phyloP scores from a whole-genome alignment of 2,888 invertebrate genomes.

The Volucella zonaria region DNA sequence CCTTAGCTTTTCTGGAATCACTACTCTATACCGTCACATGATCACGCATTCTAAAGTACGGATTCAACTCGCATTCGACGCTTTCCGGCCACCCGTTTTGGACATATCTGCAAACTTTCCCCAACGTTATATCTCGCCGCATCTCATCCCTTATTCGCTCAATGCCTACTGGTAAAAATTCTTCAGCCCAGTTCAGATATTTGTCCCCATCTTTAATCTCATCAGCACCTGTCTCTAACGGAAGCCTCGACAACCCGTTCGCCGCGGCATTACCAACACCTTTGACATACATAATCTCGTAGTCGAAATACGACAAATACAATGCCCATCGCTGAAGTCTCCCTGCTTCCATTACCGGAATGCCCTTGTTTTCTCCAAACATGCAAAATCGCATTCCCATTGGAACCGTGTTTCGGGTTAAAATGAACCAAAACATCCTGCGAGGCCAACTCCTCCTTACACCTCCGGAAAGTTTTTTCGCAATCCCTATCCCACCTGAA shows the following conservation, averaged over 20 bases:
- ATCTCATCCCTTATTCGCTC: not conserved
- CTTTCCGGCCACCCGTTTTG: conserved; percentile 4
- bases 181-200: not conserved
- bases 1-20: conserved; percentile 11
- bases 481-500: too few species aligned
- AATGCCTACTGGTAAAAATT: not conserved
- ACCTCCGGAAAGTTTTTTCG: too few species aligned
- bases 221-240: not conserved
- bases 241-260: not conserved
- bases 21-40: conserved; percentile 34
- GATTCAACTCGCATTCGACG: not conserved
- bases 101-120: too few species aligned
- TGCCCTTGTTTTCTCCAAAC: conserved; percentile 35
- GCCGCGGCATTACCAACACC: conserved; percentile 19
- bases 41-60: conserved; percentile 6
- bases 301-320: conserved; percentile 39
- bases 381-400: conserved; percentile 48
- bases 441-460: not conserved
- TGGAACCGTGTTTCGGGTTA: conserved; percentile 66
- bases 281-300: conserved; percentile 28
- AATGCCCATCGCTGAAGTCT: conserved; percentile 41
- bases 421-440: not conserved
- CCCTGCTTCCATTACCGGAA: conserved; percentile 34
- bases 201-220: not conserved
- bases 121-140: not conserved